Conservation (phyloP, 1,140 invertebrate genomes). For the Caenorhabditis briggsae region DNA sequence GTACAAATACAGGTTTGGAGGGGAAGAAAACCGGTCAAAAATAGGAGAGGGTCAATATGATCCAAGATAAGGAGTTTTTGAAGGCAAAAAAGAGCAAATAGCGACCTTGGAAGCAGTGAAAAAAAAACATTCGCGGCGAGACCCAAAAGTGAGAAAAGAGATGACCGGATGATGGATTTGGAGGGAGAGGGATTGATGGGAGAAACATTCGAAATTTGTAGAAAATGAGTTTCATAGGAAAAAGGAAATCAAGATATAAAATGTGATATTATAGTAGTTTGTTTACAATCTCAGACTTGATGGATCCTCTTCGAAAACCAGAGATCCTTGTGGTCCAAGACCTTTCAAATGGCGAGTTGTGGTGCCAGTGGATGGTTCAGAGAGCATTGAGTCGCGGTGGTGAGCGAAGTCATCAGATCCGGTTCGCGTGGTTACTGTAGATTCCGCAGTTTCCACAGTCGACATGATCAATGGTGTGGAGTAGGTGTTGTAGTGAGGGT, state of each 20-base stretch:
- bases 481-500: conserved; percentile 57
- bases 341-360: conserved; percentile 56
- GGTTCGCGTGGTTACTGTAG: conserved; percentile 58
- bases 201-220: not conserved
- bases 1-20: conserved; percentile 6
- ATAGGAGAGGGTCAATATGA: conserved; percentile 1
- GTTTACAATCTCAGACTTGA: conserved; percentile 32
- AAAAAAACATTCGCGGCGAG: conserved; percentile 11
- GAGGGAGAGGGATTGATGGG: not conserved
- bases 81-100: not conserved
- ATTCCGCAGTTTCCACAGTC: conserved; percentile 54
- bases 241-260: not conserved
- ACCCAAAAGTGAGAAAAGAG: conserved; percentile 25
- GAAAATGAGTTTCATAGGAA: conserved; percentile 21
- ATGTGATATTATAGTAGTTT: not conserved
- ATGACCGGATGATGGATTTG: conserved; percentile 19
- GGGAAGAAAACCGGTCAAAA: not conserved
- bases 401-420: conserved; percentile 45
- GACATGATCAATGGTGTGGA: conserved; percentile 37
- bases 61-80: not conserved
- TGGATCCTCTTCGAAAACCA: conserved; percentile 57
- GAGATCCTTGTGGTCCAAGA: conserved; percentile 61
- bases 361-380: conserved; percentile 24
- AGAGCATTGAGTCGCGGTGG: conserved; percentile 38
- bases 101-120: conserved; percentile 1